phyloP scores from a whole-genome alignment of 30 jellyfish, hydroid and myxozoan species.

The Aurelia sp. region DNA sequence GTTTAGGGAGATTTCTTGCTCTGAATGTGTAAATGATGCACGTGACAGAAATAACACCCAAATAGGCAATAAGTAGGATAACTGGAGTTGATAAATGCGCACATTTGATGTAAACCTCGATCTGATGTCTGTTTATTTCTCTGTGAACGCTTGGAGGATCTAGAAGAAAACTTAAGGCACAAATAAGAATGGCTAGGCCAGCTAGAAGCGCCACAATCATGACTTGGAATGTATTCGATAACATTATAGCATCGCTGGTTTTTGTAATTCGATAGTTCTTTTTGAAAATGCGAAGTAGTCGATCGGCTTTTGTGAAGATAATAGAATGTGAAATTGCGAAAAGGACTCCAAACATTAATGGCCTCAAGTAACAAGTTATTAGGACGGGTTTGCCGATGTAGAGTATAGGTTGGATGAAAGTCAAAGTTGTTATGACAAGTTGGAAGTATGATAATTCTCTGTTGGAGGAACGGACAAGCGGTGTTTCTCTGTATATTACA shows the following conservation, averaged over 20 bases:
- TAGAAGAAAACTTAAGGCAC: conserved; percentile 9
- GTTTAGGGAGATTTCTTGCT: conserved; percentile 70
- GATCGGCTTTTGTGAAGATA: conserved; percentile 64
- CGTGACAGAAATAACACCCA: conserved; percentile 41
- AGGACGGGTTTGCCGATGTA: conserved; percentile 27
- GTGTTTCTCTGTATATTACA: conserved; percentile 36
- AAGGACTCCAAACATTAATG: conserved; percentile 43
- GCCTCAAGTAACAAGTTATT: conserved; percentile 48
- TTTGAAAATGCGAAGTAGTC: conserved; percentile 75
- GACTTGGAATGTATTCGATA: conserved; percentile 44
- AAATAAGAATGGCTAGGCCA: conserved; percentile 11
- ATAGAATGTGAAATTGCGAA: conserved; percentile 60
- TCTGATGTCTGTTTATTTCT: neutral
- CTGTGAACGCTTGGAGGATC: conserved; percentile 27
- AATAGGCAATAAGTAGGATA: conserved; percentile 37
- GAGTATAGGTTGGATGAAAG: conserved; percentile 42
- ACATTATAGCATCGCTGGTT: conserved; percentile 19
- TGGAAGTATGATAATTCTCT: conserved; percentile 59
- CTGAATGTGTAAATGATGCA: conserved; percentile 54
- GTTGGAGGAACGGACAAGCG: conserved; percentile 69
- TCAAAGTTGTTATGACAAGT: conserved; percentile 10
- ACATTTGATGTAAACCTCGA: conserved; percentile 11
- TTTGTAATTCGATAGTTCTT: conserved; percentile 35
- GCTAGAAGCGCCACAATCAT: conserved; percentile 21
- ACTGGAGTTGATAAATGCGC: conserved; percentile 14